Base-by-base conservation (phyloP, 2,888 invertebrate species). In the Torymus texanus region DNA sequence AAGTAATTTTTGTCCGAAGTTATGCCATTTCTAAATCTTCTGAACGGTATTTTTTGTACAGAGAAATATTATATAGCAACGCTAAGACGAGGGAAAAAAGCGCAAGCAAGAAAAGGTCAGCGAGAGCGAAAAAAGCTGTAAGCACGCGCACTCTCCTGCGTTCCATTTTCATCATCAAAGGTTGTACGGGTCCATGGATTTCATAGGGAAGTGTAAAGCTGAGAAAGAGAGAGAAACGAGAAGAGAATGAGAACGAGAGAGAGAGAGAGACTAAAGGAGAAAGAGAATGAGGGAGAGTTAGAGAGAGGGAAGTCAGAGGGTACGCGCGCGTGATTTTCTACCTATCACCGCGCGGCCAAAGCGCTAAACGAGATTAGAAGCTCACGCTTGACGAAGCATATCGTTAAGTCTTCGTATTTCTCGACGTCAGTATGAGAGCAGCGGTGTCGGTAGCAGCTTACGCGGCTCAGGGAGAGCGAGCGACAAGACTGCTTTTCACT, bases 381-480 rank as follows among this genome's bases (percentile, higher is more conserved):
- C 71, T 78, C 24, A 24, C 50, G 68, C 67, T 68, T 18, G 24
- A 41, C 51, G 67, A 50, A 68, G 73, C 62, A 56, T 62, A 68
- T 65, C 65, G 56, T 70, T 71, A 65, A 71, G 65, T 71, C 65
- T 50, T 70, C 63, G 51, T 51, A 71, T 77, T 77, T 59, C 71
- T 16, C 41, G 53, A 8, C 61, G 55, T 0, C 56, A 51, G 63
- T 58, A 24, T 63, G 61, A 58, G 53, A 50, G 14, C 41, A 58
- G 13, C 14, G 21, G 11, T 24, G 10, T 12, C 18, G 12, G 18
- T 12, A 29, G 4, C 29, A 29, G 29, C 29, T 29, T 29, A 5
- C 29, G 29, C 29, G 29, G 29, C 29, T 29, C 5, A 29, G 4
- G 3, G 29, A 29, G 29, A 5, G 29, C 29, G 29, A 29, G 29